Conservation (phyloP, 2,113 vertebrate species). For the Chamaetylas fuelleborni region DNA sequence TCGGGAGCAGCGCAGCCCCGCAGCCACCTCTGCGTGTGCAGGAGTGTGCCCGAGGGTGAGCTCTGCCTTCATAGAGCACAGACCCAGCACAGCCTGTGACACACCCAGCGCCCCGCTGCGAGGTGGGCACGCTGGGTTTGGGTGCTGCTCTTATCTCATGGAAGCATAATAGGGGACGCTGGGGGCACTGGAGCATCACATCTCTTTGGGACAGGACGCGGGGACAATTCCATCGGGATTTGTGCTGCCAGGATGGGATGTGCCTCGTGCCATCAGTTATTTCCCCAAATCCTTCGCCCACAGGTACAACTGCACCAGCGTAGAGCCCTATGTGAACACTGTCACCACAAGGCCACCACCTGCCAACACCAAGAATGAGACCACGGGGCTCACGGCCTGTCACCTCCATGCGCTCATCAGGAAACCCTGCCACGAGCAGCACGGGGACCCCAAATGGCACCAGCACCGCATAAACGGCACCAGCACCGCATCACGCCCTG, state of each 20-base stretch:
- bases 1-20: not conserved
- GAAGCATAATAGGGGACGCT: rapidly evolving
- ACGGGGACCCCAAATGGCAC: rapidly evolving
- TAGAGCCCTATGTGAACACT: rapidly evolving
- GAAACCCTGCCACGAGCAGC: not conserved
- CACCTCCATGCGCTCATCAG: not conserved
- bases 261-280: rapidly evolving
- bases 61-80: rapidly evolving
- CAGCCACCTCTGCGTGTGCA: not conserved
- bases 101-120: not conserved
- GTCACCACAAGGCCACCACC: not conserved
- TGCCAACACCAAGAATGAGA: not conserved
- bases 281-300: rapidly evolving
- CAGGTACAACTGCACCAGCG: not conserved
- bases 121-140: not conserved
- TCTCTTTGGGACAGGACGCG: not conserved
- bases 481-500: rapidly evolving
- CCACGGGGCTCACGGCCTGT: rapidly evolving
- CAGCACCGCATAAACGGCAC: rapidly evolving
- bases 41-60: not conserved
- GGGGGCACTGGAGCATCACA: not conserved
- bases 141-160: not conserved
- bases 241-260: not conserved
- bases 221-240: not conserved
- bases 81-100: not conserved